Conservation (phyloP, 2,113 vertebrate genomes). For the Chaetura pelagica region DNA sequence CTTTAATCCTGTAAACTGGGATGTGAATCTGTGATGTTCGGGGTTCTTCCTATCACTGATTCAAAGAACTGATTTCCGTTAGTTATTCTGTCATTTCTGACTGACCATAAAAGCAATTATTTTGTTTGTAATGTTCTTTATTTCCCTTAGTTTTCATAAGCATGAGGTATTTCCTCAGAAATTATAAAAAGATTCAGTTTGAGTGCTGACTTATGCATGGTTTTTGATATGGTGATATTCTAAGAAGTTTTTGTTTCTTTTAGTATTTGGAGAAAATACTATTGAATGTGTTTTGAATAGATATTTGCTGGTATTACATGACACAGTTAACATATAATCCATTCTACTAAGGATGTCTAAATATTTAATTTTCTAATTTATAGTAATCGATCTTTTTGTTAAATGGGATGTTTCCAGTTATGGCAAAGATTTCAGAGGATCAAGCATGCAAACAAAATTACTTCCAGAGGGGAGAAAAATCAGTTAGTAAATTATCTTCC, state of each 20-base stretch:
- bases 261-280: background rate
- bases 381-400: slow-evolving; percentile 7
- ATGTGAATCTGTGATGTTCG: background rate
- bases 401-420: slow-evolving; percentile 12
- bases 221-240: slow-evolving; percentile 58
- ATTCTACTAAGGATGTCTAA: background rate
- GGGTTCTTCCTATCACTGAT: background rate
- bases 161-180: slow-evolving; percentile 63
- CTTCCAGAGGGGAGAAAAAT: slow-evolving; percentile 18
- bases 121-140: slow-evolving; percentile 61
- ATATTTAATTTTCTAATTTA: slow-evolving; percentile 57
- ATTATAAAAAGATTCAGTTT: slow-evolving; percentile 63
- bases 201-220: slow-evolving; percentile 70
- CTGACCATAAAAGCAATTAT: slow-evolving; percentile 31
- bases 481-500: slow-evolving; percentile 15
- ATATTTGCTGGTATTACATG: slow-evolving; percentile 26
- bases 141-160: slow-evolving; percentile 53
- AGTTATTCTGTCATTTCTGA: background rate
- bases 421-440: background rate
- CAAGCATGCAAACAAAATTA: slow-evolving; percentile 39
- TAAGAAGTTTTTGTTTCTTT: slow-evolving; percentile 21
- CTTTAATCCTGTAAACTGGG: background rate
- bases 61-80: background rate
- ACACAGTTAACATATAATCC: background rate
- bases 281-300: slow-evolving; percentile 48